A percentile compares a stretch with the other conserved stretches of the same genome.
phyloP scores from a whole-genome alignment of 2,888 invertebrate species.

The Bruchidius siliquastri region DNA sequence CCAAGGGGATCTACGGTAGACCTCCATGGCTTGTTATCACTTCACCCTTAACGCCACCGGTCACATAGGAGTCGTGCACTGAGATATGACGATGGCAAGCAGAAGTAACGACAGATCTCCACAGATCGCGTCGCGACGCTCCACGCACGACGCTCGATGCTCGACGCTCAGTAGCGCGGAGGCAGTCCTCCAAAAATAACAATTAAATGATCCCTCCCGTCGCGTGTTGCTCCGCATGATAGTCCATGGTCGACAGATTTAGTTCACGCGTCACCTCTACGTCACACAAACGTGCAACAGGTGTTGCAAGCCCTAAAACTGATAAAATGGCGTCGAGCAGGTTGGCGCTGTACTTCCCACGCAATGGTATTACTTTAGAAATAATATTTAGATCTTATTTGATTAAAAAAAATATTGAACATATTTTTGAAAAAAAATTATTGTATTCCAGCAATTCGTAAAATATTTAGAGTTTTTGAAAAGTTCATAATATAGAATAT shows the following conservation, averaged over 20 bases:
- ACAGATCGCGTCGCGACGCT: not conserved
- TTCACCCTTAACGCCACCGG: conserved; percentile 47
- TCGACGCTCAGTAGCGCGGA: not conserved
- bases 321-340: not conserved
- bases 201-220: not conserved
- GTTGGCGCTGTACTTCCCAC: no score
- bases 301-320: not conserved
- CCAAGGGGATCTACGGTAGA: conserved; percentile 54
- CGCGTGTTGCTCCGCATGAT: not conserved
- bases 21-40: conserved; percentile 53
- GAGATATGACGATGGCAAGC: conserved; percentile 26
- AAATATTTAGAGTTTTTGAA: no score
- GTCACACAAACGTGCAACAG: not conserved
- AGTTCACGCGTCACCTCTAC: not conserved
- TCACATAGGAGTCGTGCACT: conserved; percentile 48
- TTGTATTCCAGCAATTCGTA: no score
- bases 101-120: not conserved
- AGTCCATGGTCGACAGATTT: not conserved
- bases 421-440: no score
- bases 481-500: no score
- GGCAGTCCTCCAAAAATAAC: not conserved
- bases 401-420: no score
- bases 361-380: no score
- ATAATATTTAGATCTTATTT: no score
- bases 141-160: not conserved